Conservation (phyloP, 2,797 vertebrate genomes). For the Paguma larvata region DNA sequence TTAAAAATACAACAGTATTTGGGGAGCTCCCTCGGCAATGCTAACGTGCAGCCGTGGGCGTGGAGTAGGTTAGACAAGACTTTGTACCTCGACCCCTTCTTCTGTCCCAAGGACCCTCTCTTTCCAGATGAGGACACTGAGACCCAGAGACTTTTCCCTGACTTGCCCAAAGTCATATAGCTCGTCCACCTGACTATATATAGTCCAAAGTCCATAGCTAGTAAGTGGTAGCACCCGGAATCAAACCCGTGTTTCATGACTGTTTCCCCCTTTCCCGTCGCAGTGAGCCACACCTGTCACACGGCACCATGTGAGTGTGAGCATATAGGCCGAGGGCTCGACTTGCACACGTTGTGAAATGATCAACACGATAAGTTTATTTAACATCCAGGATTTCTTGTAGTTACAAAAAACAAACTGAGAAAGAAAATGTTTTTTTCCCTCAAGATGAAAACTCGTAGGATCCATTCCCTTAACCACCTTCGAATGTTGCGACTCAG, state of each 20-base stretch:
- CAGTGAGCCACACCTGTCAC: neutral
- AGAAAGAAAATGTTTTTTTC: neutral
- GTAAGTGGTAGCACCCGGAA: neutral
- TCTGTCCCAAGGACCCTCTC: neutral
- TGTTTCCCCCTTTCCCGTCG: neutral
- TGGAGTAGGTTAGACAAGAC: neutral
- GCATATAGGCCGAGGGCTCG: too few relatives aligned
- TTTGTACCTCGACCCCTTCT: neutral
- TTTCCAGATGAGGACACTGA: neutral
- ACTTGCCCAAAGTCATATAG: neutral
- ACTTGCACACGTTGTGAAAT: neutral
- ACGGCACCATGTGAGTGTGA: neutral
- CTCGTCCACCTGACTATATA: too few relatives aligned
- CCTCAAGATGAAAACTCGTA: neutral
- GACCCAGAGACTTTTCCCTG: neutral
- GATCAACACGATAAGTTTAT: neutral
- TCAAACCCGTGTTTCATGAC: neutral
- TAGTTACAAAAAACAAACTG: neutral
- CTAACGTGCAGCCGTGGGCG: fast-evolving
- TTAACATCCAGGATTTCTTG: neutral
- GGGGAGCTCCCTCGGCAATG: neutral
- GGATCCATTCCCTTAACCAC: neutral
- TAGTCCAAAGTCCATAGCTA: neutral
- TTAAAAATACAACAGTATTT: neutral
- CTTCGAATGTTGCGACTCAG: neutral